Conservation (phyloP, 2,888 invertebrate species). For the Leptinotarsa haldemani region DNA sequence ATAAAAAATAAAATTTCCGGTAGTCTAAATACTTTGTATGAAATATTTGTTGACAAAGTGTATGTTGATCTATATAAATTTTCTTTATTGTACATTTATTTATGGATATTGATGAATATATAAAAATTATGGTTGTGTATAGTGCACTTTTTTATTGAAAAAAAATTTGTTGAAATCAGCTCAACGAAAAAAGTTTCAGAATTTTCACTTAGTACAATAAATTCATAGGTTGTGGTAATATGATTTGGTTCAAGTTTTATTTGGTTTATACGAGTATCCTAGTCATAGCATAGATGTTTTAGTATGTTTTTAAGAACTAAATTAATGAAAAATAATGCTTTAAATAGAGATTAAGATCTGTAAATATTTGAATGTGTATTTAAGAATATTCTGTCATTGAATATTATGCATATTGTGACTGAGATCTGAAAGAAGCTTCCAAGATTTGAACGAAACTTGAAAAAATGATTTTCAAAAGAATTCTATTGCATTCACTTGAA, state of each 20-base stretch:
- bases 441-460: background rate
- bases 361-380: constrained; percentile 58
- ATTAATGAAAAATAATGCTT: constrained; percentile 58
- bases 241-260: constrained; percentile 34
- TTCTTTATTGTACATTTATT: constrained; percentile 27
- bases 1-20: background rate
- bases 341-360: constrained; percentile 59
- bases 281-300: constrained; percentile 45
- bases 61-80: constrained; percentile 32
- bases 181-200: constrained; percentile 47
- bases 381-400: constrained; percentile 52
- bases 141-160: constrained; percentile 49
- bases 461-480: too few species aligned
- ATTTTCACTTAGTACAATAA: constrained; percentile 48
- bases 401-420: constrained; percentile 47
- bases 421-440: constrained; percentile 21
- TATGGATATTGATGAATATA: constrained; percentile 32
- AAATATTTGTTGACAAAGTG: constrained; percentile 38
- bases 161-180: constrained; percentile 38
- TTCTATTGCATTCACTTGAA: too few species aligned
- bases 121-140: constrained; percentile 51
- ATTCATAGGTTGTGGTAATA: constrained; percentile 41
- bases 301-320: constrained; percentile 49
- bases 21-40: constrained; percentile 38
- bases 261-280: constrained; percentile 36